Base-by-base conservation (phyloP, 1,140 invertebrate species). In the Brachionus asplanchnoidis region DNA sequence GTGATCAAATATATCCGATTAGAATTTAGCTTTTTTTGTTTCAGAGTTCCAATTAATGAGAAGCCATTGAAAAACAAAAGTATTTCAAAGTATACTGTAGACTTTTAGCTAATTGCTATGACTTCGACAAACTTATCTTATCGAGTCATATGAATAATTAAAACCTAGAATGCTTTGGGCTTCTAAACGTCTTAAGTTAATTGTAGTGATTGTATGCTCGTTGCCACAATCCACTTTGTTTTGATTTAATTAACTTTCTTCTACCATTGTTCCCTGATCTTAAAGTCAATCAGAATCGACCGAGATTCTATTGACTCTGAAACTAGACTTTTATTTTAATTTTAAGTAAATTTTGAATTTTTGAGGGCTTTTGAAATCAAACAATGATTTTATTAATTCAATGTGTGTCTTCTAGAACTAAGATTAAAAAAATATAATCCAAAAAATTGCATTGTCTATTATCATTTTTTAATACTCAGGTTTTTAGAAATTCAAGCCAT, bases 41-140 rank as follows among this genome's bases (percentile, higher is more conserved):
- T 56, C 40, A 44, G 40, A 78, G 40, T 46, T 56, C 40, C 50
- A 44, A 50, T 44, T 78, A 44, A 20, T 46, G 75, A 78, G 75
- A 46, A 78, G 23, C 66, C 66, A 32, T 68, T 32, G 66, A 28
- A 40, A 68, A 40, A 68, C 26, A 6, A 32, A 32, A 32, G 6
- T 28, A 68, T 68, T 32, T 68, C 14, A 68, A 68, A 32, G 14
- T 14, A 42, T 20, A 26, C 32, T 42, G 68, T 40, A 44, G 68
- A 73, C 28, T 73, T 73, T 73, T 44, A 73, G 12, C 40, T 73
- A 73, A 73, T 73, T 73, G 68, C 68, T 73, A 73, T 73, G 68
- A 46, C 68, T 73, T 73, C 68, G 32, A 73, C 11, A 68, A 73
- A 42, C 17, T 42, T 73, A 73, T 73, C 68, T 73, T 73, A 73